Conservation (phyloP, 2,113 vertebrate species). For the Butorides virescens region DNA sequence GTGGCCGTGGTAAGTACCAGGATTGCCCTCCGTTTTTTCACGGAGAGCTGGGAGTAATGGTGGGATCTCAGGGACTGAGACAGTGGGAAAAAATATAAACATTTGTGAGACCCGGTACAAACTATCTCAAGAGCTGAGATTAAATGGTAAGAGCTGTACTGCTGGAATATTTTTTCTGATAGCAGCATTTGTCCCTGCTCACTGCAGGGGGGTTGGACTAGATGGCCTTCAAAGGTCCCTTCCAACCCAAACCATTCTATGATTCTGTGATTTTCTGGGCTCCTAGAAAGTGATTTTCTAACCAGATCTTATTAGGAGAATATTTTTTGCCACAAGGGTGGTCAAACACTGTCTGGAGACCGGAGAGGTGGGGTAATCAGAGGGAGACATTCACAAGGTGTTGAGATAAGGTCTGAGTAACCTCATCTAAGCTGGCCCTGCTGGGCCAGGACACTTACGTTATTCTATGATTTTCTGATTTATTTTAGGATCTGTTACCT, state of each 20-base stretch:
- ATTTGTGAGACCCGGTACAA: fast-evolving
- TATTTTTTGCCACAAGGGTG: background rate
- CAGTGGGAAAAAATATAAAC: background rate
- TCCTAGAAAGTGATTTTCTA: background rate
- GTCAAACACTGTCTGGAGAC: background rate
- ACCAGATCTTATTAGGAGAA: background rate
- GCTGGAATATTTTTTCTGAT: background rate
- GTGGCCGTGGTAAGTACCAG: background rate
- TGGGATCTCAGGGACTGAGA: background rate
- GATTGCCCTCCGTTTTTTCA: background rate
- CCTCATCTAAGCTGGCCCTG: background rate
- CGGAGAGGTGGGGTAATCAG: background rate
- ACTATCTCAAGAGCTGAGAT: fast-evolving
- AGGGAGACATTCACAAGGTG: background rate
- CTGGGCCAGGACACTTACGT: background rate
- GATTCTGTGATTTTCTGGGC: background rate
- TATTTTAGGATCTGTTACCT: background rate
- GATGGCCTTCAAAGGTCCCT: background rate
- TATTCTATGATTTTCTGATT: background rate
- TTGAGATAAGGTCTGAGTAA: background rate
- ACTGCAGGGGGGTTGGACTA: background rate
- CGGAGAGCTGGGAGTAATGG: background rate
- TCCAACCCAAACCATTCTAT: background rate
- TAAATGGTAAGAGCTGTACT: background rate
- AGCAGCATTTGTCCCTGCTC: background rate